Percentiles rank a stretch among this genome's conserved stretches.
Evolutionary conservation across 2,113 vertebrate genomes (phyloP).

Genomic region (Speoplatyrhinus poulsoni): DNA sequence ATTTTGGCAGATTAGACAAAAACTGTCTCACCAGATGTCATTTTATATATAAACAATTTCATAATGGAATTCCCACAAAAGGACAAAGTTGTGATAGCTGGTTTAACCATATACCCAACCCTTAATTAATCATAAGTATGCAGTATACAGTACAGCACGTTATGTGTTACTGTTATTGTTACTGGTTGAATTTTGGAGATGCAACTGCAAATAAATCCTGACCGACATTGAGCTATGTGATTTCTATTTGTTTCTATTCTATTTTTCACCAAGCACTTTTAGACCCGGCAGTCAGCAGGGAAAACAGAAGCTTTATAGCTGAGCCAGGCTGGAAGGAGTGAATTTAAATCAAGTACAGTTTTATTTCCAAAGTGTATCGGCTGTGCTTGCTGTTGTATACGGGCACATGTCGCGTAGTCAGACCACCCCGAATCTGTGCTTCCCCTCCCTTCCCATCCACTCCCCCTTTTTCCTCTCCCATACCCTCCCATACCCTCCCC

Average conservation of each 20-base stretch:
- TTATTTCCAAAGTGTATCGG: slow-evolving; percentile 11
- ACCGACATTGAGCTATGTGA: too few relatives aligned
- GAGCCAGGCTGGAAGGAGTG: background rate
- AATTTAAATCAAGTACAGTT: slow-evolving; percentile 6
- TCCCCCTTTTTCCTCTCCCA: slow-evolving; percentile 1
- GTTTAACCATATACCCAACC: too few relatives aligned
- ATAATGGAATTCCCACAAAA: too few relatives aligned
- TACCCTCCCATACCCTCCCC: background rate
- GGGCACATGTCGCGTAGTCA: slow-evolving; percentile 20
- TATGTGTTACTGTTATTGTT: too few relatives aligned
- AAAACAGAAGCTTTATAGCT: background rate
- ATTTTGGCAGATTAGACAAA: too few relatives aligned
- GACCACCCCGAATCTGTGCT: slow-evolving; percentile 10
- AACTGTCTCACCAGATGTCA: too few relatives aligned
- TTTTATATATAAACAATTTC: too few relatives aligned
- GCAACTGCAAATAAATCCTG: too few relatives aligned
- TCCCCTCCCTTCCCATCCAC: slow-evolving; percentile 9
- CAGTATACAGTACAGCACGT: too few relatives aligned
- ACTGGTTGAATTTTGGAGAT: too few relatives aligned
- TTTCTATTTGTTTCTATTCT: background rate
- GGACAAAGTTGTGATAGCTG: too few relatives aligned
- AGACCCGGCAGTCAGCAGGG: background rate
- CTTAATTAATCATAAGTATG: too few relatives aligned
- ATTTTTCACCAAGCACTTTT: background rate
- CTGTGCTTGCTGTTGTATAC: slow-evolving; percentile 8